phyloP scores from a whole-genome alignment of 2,888 invertebrate genomes.

The Drosophila koepferae region DNA sequence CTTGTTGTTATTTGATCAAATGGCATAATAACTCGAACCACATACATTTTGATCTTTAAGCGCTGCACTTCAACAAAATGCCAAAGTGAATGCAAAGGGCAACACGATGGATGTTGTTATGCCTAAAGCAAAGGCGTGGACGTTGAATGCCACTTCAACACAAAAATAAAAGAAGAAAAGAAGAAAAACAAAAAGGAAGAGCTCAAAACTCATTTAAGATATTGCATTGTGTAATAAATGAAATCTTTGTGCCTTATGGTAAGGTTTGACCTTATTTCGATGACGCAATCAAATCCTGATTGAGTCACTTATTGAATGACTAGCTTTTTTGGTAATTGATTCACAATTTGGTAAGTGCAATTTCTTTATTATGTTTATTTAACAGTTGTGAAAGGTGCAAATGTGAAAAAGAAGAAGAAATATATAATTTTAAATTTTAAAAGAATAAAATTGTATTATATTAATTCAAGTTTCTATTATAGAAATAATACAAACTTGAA shows the following conservation, averaged over 20 bases:
- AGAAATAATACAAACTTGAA: too few relatives aligned
- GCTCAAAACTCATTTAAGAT: neutral
- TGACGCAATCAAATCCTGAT: neutral
- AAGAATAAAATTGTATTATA: too few relatives aligned
- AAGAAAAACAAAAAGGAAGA: constrained; percentile 9
- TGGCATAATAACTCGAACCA: constrained; percentile 54
- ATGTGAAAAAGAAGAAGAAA: too few relatives aligned
- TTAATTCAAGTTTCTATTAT: too few relatives aligned
- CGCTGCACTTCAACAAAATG: constrained; percentile 53
- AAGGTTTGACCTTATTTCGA: neutral
- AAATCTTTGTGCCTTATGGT: neutral
- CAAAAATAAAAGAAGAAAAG: too few relatives aligned
- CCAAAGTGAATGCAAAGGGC: constrained; percentile 67
- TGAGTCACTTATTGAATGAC: neutral
- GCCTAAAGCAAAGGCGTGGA: constrained; percentile 26
- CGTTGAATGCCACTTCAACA: constrained; percentile 9
- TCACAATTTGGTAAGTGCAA: neutral
- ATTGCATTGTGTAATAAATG: neutral
- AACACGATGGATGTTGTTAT: constrained; percentile 13
- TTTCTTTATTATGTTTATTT: neutral
- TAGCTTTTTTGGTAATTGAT: neutral
- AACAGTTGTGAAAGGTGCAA: too few relatives aligned
- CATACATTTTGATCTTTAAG: constrained; percentile 61
- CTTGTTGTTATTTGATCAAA: constrained; percentile 41
- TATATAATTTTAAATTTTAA: too few relatives aligned